A percentile compares a stretch with the other conserved stretches of the same genome.
Evolutionary conservation across 92 coral and sea anemone species (phyloP).

Genomic region (Epizoanthus stellaris): DNA sequence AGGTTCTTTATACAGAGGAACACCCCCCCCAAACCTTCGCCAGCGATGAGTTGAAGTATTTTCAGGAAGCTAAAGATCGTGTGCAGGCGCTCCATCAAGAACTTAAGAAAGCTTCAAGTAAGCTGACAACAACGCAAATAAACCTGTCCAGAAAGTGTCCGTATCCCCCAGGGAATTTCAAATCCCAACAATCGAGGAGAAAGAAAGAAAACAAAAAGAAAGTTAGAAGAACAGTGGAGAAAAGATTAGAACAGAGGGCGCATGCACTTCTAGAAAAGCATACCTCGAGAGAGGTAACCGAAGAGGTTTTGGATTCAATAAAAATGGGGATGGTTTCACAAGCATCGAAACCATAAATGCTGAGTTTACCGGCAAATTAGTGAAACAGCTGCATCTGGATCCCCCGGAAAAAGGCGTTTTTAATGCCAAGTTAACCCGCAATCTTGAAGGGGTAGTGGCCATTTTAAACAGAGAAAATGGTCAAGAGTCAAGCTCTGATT

Average conservation of each 20-base stretch:
- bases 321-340: background rate
- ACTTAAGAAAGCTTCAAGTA: too few species aligned
- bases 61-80: conserved; percentile 30
- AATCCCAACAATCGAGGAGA: conserved; percentile 30
- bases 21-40: conserved; percentile 23
- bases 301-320: conserved; percentile 29
- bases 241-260: conserved; percentile 29
- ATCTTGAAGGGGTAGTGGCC: conserved; percentile 35
- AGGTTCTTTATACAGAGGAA: conserved; percentile 39
- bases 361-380: conserved; percentile 23
- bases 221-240: conserved; percentile 19
- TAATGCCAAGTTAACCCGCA: conserved; percentile 10
- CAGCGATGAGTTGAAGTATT: conserved; percentile 35
- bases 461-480: conserved; percentile 8
- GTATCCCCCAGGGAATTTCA: conserved; percentile 12
- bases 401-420: conserved; percentile 36
- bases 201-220: conserved; percentile 40
- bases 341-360: conserved; percentile 37
- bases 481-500: conserved; percentile 14
- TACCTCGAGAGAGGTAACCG: conserved; percentile 36
- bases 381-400: conserved; percentile 35
- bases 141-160: conserved; percentile 41
- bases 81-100: conserved; percentile 21
- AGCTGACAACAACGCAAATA: too few species aligned
- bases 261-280: conserved; percentile 19